A percentile compares a stretch with the other conserved stretches of the same genome.
Conservation (phyloP, 1,140 invertebrate species). For the Drosophila mayri region DNA sequence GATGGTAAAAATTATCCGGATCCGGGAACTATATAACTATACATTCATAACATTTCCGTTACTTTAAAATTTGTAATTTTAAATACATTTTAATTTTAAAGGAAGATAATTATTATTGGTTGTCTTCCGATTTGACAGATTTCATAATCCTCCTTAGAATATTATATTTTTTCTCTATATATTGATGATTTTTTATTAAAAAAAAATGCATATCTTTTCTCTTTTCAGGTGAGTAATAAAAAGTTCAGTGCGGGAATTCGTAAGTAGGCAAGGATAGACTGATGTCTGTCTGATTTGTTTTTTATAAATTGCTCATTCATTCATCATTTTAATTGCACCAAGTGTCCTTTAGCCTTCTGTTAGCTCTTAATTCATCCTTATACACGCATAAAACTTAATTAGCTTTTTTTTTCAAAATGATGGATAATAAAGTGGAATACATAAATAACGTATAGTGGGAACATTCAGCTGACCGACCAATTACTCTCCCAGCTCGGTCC, state of each 20-base stretch:
- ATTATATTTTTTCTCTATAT: background rate
- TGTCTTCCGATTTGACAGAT: no score
- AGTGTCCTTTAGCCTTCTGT: constrained; percentile 6
- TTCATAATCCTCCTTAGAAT: no score
- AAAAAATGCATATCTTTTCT: background rate
- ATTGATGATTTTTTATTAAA: background rate
- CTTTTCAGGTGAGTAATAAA: constrained; percentile 43
- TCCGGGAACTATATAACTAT: no score
- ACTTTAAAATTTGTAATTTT: no score
- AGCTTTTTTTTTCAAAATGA: constrained; percentile 43
- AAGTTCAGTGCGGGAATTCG: background rate
- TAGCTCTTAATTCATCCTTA: constrained; percentile 8
- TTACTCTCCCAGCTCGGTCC: constrained; percentile 25
- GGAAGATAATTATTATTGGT: no score
- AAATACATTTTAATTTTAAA: no score
- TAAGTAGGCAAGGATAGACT: constrained; percentile 13
- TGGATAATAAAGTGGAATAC: constrained; percentile 51
- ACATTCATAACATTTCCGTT: no score
- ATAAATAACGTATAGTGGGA: constrained; percentile 41
- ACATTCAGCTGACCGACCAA: constrained; percentile 54
- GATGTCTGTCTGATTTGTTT: background rate
- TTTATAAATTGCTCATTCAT: constrained; percentile 7
- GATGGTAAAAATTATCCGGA: no score
- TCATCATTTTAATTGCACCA: constrained; percentile 32
- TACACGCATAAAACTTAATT: constrained; percentile 48